These are phyloP conservation scores for Ctenoplectra terminalis DNA, from an alignment of 1,140 invertebrate species.

Conservation along the genomic window DNA sequence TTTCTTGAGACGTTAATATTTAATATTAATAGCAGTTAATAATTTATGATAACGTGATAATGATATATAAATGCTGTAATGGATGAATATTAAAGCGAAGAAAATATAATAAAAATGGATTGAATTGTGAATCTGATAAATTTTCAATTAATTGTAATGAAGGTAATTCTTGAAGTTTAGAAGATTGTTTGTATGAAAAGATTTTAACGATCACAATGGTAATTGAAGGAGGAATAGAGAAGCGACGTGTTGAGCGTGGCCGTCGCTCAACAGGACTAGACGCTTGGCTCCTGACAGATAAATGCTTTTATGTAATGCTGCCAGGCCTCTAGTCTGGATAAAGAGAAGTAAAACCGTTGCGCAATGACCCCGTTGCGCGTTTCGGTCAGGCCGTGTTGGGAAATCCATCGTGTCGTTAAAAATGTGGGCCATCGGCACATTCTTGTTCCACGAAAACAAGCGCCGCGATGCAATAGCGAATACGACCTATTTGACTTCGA, in stretches of 20 bases:
- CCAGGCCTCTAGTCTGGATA: slow-evolving; percentile 59
- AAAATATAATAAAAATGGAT: too few species aligned
- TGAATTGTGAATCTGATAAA: not conserved
- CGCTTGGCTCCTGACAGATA: slow-evolving; percentile 43
- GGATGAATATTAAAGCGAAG: too few species aligned
- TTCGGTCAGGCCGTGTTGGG: slow-evolving; percentile 57
- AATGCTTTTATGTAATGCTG: slow-evolving; percentile 53
- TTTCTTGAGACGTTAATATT: too few species aligned
- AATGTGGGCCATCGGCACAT: slow-evolving; percentile 74
- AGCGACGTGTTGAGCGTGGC: slow-evolving; percentile 3
- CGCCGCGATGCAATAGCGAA: slow-evolving; percentile 5
- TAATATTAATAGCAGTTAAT: too few species aligned
- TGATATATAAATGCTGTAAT: too few species aligned
- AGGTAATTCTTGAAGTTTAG: not conserved
- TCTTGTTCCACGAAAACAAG: slow-evolving; percentile 58
- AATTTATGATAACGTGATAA: too few species aligned
- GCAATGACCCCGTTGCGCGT: slow-evolving; percentile 54
- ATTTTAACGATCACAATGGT: not conserved
- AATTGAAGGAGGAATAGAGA: not conserved
- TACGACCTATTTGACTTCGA: not conserved
- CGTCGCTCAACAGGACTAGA: slow-evolving; percentile 36
- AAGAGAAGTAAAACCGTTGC: slow-evolving; percentile 52
- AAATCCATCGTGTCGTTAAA: slow-evolving; percentile 58
- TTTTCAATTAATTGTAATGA: not conserved
- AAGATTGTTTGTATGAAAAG: not conserved